phyloP scores from a whole-genome alignment of 2,113 vertebrate genomes.

The Mystacornis crossleyi region DNA sequence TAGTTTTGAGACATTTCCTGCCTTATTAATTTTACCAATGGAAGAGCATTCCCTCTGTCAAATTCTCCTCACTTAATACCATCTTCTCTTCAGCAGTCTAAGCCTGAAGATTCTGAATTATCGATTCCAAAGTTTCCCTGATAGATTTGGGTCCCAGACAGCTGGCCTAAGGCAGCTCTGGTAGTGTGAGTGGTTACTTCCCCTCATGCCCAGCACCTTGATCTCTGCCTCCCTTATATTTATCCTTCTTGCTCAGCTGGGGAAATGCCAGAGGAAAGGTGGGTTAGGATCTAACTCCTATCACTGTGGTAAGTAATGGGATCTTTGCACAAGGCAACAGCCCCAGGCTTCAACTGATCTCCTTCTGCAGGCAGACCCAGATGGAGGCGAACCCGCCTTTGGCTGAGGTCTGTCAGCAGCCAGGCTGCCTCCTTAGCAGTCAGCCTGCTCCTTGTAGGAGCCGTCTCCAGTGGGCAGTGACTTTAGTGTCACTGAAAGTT shows the following conservation, averaged over 20 bases:
- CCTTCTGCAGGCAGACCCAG: not conserved
- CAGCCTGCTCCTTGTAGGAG: not conserved
- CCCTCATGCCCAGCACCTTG: not conserved
- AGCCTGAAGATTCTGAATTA: not conserved
- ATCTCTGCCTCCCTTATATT: not conserved
- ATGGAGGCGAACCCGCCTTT: not conserved
- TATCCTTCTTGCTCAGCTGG: not conserved
- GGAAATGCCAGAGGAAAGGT: not conserved
- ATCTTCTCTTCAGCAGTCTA: not conserved
- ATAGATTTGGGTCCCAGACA: not conserved
- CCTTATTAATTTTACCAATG: not conserved
- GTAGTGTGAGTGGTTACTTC: not conserved
- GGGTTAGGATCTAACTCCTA: not conserved
- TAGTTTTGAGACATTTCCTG: not conserved
- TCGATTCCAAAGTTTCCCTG: not conserved
- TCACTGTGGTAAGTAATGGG: rapidly evolving
- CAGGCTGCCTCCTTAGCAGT: not conserved
- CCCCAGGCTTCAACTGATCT: not conserved
- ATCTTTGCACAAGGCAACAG: not conserved
- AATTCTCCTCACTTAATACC: not conserved
- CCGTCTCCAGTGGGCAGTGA: not conserved
- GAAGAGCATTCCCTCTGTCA: not conserved
- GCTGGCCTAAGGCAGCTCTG: not conserved
- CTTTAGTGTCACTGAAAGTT: not conserved
- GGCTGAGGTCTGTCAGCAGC: not conserved